Evolutionary conservation across 2,113 vertebrate genomes (phyloP).

Genomic region (Semnornis frantzii): DNA sequence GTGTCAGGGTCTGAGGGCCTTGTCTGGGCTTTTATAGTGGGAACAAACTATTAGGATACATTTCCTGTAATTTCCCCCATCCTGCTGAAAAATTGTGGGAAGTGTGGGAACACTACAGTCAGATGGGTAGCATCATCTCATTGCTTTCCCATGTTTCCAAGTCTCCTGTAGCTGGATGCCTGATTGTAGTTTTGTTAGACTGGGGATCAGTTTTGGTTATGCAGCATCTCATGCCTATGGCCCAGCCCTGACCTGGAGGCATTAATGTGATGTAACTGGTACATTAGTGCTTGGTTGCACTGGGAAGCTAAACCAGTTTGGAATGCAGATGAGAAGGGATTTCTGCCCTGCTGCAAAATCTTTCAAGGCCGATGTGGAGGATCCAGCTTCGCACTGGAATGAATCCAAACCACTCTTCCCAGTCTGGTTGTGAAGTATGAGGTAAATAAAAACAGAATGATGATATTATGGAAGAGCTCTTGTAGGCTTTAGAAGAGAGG

Average conservation of each 20-base stretch:
- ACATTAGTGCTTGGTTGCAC: rapidly evolving
- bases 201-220: background rate
- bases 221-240: background rate
- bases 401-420: background rate
- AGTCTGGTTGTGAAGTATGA: background rate
- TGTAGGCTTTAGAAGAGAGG: background rate
- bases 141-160: background rate
- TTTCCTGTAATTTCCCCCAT: background rate
- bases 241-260: background rate
- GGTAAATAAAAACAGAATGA: background rate
- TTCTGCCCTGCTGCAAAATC: background rate
- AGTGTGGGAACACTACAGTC: rapidly evolving
- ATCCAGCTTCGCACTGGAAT: background rate
- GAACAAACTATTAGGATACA: background rate
- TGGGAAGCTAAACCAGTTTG: constrained; percentile 11
- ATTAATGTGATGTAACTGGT: background rate
- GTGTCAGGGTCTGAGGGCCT: background rate
- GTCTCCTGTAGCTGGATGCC: background rate
- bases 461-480: background rate
- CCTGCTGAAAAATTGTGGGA: background rate
- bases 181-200: background rate
- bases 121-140: background rate
- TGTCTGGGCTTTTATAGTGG: rapidly evolving
- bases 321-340: background rate
- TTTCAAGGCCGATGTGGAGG: background rate